Conservation (phyloP, 2,797 vertebrate species). For the Pseudochromis fuscus region DNA sequence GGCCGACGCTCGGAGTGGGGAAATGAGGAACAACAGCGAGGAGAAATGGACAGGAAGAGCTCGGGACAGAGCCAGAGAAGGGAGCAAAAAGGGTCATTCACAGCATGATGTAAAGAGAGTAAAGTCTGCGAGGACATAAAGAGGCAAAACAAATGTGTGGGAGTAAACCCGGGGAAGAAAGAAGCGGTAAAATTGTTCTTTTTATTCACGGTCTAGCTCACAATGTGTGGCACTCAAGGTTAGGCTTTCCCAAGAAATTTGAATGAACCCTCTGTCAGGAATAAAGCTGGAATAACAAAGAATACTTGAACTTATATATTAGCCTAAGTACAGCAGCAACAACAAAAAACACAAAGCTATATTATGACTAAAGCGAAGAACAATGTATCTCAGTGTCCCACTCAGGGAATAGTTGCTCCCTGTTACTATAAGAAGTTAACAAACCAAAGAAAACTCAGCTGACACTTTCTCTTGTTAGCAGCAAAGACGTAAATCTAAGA, state of each 20-base stretch:
- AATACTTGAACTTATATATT: neutral
- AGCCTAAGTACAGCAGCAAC: neutral
- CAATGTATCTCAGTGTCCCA: neutral
- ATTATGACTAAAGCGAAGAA: neutral
- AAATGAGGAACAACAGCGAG: slow-evolving; percentile 28
- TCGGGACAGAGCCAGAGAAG: neutral
- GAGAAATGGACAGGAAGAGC: slow-evolving; percentile 18
- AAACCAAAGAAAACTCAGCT: no score
- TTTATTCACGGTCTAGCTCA: slow-evolving; percentile 36
- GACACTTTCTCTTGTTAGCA: no score
- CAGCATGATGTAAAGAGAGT: slow-evolving; percentile 23
- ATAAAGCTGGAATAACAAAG: slow-evolving; percentile 15
- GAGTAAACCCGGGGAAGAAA: slow-evolving; percentile 6
- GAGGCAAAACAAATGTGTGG: neutral
- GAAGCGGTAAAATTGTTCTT: slow-evolving; percentile 19
- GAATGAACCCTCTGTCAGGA: slow-evolving; percentile 16
- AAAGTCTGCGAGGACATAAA: neutral
- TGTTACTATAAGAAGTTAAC: neutral
- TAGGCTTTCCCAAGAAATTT: slow-evolving; percentile 23
- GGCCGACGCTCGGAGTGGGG: slow-evolving; percentile 9
- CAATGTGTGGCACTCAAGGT: slow-evolving; percentile 7
- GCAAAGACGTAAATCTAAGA: neutral
- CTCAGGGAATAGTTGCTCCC: neutral
- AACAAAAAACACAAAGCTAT: neutral
- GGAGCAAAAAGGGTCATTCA: slow-evolving; percentile 10